Conservation (phyloP, 2,113 vertebrate species). For the Rhombomys opimus region DNA sequence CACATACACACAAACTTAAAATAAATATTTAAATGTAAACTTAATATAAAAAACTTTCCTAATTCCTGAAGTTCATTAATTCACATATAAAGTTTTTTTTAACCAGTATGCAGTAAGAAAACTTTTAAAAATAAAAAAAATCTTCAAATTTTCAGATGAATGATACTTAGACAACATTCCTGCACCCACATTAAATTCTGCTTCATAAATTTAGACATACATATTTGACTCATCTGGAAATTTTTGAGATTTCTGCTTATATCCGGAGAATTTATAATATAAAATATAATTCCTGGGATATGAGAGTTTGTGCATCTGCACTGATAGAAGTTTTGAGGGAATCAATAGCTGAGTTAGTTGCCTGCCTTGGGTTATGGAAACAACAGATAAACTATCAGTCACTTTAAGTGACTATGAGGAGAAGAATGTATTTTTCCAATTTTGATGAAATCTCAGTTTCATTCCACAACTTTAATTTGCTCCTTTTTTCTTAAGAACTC, state of each 20-base stretch:
- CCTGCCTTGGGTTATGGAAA: not conserved
- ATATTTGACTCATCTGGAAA: not conserved
- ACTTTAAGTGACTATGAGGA: not conserved
- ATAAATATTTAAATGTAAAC: not conserved
- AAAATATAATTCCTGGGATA: not conserved
- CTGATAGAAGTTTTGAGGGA: not conserved
- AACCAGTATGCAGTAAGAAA: not conserved
- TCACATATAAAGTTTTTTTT: not conserved
- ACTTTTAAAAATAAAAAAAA: constrained; percentile 17
- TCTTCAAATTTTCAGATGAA: constrained; percentile 17
- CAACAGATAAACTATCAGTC: not conserved
- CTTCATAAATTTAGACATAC: not conserved
- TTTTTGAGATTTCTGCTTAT: not conserved
- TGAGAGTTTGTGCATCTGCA: not conserved
- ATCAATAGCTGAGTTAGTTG: not conserved
- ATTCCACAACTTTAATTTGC: not conserved
- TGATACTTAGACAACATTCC: not conserved
- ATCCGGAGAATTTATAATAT: not conserved
- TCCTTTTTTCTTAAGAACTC: not conserved
- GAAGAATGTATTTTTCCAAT: not conserved
- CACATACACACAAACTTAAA: not conserved
- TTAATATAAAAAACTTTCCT: not conserved
- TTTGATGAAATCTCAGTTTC: not conserved
- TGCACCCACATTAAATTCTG: constrained; percentile 36
- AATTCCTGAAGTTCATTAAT: not conserved